Conservation (phyloP, 2,797 vertebrate species). For the Poecilia velifera region DNA sequence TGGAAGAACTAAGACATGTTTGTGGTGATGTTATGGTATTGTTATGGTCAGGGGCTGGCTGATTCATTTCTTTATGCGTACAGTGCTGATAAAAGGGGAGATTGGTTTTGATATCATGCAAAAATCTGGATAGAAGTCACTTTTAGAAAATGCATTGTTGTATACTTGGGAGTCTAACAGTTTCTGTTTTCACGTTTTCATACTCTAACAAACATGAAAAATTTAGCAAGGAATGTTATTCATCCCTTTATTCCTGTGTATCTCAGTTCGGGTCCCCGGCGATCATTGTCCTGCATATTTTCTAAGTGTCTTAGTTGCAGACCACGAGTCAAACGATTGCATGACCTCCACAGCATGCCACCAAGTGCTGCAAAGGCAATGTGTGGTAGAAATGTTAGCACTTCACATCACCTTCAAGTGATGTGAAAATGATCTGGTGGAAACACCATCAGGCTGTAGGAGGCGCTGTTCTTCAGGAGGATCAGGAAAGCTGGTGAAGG, state of each 20-base stretch:
- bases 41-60: conserved; percentile 56
- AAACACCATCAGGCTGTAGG: background rate
- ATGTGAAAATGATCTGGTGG: background rate
- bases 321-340: no score
- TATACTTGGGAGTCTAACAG: background rate
- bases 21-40: conserved; percentile 37
- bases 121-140: conserved; percentile 26
- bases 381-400: no score
- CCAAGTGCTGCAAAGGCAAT: no score
- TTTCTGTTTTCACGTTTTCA: conserved; percentile 5
- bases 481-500: background rate
- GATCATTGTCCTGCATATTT: no score
- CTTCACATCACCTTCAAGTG: background rate
- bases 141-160: conserved; percentile 42
- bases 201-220: background rate
- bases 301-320: no score
- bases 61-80: conserved; percentile 55
- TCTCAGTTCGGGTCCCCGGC: no score
- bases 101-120: conserved; percentile 17
- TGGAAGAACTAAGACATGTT: conserved; percentile 65
- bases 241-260: background rate
- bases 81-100: conserved; percentile 54
- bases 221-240: background rate
- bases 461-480: background rate
- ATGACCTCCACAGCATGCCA: no score